Percentiles rank a stretch among this genome's conserved stretches.
phyloP scores from a whole-genome alignment of 2,888 invertebrate genomes.

The Sarcophaga caerulescens region DNA sequence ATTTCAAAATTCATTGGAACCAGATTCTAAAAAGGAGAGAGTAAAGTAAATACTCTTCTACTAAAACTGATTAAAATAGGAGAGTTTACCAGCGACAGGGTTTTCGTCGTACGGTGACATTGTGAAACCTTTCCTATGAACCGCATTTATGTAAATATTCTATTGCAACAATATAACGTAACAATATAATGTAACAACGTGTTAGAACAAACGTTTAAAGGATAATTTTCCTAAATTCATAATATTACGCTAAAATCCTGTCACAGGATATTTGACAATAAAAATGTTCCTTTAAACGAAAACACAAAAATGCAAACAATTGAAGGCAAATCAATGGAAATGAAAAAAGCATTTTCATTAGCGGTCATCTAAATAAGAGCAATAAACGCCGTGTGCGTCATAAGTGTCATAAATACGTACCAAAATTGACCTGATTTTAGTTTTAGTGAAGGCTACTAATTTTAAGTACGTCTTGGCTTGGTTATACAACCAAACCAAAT shows the following conservation, averaged over 20 bases:
- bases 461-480: constrained; percentile 15
- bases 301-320: constrained; percentile 12
- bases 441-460: constrained; percentile 45
- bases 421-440: constrained; percentile 25
- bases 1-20: neutral
- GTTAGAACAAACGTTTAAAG: constrained; percentile 14
- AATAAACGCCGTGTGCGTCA: constrained; percentile 35
- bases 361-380: constrained; percentile 62
- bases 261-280: constrained; percentile 45
- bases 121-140: constrained; percentile 54
- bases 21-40: neutral
- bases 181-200: constrained; percentile 21
- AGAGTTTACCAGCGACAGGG: neutral
- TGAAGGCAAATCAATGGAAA: neutral
- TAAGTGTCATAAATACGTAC: constrained; percentile 33
- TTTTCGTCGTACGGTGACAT: constrained; percentile 31
- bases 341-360: constrained; percentile 46
- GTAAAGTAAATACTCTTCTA: too few relatives aligned
- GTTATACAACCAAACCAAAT: constrained; percentile 56
- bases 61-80: constrained; percentile 49
- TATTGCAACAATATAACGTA: constrained; percentile 47
- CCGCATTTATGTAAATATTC: constrained; percentile 43
- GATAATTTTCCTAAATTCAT: constrained; percentile 41
- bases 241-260: constrained; percentile 50
- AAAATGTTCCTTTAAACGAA: constrained; percentile 17